Evolutionary conservation across 1,140 invertebrate genomes (phyloP).

Genomic region (Ceratina calcarata): DNA sequence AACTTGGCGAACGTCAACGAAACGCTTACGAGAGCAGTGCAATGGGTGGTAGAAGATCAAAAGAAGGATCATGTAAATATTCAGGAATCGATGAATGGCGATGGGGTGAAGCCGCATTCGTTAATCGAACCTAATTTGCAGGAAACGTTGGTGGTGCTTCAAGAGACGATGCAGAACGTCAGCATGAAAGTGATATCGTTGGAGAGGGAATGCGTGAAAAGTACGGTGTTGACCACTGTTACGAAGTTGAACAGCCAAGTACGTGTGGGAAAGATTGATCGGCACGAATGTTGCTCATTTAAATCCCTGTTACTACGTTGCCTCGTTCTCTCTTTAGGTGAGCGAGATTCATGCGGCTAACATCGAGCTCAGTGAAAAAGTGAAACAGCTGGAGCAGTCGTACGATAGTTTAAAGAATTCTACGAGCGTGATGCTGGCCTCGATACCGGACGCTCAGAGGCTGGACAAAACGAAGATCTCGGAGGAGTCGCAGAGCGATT

Average conservation of each 20-base stretch:
- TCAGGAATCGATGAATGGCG: neutral
- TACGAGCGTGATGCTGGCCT: conserved; percentile 56
- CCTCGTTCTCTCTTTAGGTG: conserved; percentile 55
- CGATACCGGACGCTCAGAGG: conserved; percentile 51
- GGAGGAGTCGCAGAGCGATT: neutral
- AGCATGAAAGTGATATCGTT: conserved; percentile 75
- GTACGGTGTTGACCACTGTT: conserved; percentile 56
- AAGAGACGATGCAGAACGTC: conserved; percentile 74
- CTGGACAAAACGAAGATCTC: conserved; percentile 3
- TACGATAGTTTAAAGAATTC: conserved; percentile 67
- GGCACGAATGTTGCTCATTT: neutral
- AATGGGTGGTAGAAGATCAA: conserved; percentile 78
- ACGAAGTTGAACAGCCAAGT: conserved; percentile 70
- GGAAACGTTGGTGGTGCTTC: conserved; percentile 72
- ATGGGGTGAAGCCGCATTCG: neutral
- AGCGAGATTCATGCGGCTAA: conserved; percentile 59
- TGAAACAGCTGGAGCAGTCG: conserved; percentile 68
- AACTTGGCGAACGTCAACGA: conserved; percentile 78
- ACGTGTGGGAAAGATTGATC: neutral
- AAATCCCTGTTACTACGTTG: neutral
- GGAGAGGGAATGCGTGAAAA: conserved; percentile 71
- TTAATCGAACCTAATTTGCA: conserved; percentile 54
- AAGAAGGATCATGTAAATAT: conserved; percentile 78
- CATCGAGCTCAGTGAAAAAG: conserved; percentile 54
- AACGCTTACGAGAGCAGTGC: conserved; percentile 76